These are phyloP conservation scores for Strigamia crassipes DNA, from an alignment of 2,888 invertebrate species.

Conservation along the genomic window DNA sequence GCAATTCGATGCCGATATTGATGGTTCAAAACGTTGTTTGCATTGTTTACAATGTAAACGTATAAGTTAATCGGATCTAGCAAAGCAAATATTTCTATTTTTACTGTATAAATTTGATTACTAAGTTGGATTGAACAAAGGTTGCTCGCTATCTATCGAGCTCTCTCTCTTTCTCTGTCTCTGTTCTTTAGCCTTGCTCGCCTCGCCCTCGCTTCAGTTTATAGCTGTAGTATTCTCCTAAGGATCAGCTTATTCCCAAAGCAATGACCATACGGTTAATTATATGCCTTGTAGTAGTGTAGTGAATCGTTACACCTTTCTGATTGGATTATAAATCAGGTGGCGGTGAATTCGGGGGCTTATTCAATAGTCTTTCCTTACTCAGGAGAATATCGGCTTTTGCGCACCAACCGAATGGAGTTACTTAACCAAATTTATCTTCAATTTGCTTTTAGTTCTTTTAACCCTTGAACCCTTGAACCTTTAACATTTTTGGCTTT, in stretches of 20 bases:
- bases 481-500: too few species aligned
- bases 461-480: too few species aligned
- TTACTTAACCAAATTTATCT: not conserved
- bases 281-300: slow-evolving; percentile 19
- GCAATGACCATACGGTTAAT: slow-evolving; percentile 27
- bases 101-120: not conserved
- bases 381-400: slow-evolving; percentile 16
- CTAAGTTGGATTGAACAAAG: not conserved
- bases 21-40: too few species aligned
- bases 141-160: not conserved
- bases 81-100: not conserved
- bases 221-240: not conserved
- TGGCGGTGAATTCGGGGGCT: slow-evolving; percentile 1
- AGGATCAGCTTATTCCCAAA: slow-evolving; percentile 6
- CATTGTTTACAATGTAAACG: not conserved
- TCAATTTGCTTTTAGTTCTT: too few species aligned
- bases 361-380: not conserved
- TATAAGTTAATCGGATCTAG: not conserved
- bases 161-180: not conserved
- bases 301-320: not conserved
- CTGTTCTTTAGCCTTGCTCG: not conserved
- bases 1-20: too few species aligned
- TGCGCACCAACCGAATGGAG: not conserved
- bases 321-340: slow-evolving; percentile 33
- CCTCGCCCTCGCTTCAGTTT: not conserved